Evolutionary conservation across 2,888 invertebrate species (phyloP), one percentile per base, ranked within the genome.

Genomic region (Lochmaea crataegi): DNA sequence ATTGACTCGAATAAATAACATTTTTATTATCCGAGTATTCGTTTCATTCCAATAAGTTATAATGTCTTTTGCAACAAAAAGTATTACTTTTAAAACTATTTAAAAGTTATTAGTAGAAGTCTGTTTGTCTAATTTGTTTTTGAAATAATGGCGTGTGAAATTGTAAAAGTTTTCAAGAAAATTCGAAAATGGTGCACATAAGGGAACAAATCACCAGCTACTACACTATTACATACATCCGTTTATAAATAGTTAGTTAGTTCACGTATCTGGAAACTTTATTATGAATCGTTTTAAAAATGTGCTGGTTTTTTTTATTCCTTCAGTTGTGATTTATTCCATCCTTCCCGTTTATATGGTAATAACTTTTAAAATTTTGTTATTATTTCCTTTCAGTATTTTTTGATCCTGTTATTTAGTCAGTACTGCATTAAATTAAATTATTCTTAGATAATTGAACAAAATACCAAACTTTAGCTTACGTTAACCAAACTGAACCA

Each of bases 191-290:
- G 51, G 68, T 32, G 68, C 61, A 69, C 63, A 69, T 69, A 56
- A 63, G 68, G 63, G 41, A 68, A 68, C 68, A 68, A 58, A 68
- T 72, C 65, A 58, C 63, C 64, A 64, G 61, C 64, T 72, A 68
- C 68, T 68, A 68, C 32, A 65, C 71, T 73, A 67, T 71, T 74
- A 70, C 65, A 61, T 71, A 65, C 72, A 73, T 72, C 74, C 74
- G 70, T 60, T 71, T 76, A 73, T 68, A 72, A 74, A 76, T 73
- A 63, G 73, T 73, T 73, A 71, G 65, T 74, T 72, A 76, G 67
- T 58, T 51, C 60, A 48, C 69, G 51, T 68, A 57, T 38, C 61
- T 32, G 68, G 68, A 65, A 68, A 68, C 71, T 74, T 72, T 63
- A 71, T 70, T 67, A 61, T 72, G 45, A 60, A 74, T 70, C 68